Percentiles rank a stretch among this genome's conserved stretches.
phyloP scores from a whole-genome alignment of 37 sponge, comb jelly and placozoan species.

The Halichondria panicea region DNA sequence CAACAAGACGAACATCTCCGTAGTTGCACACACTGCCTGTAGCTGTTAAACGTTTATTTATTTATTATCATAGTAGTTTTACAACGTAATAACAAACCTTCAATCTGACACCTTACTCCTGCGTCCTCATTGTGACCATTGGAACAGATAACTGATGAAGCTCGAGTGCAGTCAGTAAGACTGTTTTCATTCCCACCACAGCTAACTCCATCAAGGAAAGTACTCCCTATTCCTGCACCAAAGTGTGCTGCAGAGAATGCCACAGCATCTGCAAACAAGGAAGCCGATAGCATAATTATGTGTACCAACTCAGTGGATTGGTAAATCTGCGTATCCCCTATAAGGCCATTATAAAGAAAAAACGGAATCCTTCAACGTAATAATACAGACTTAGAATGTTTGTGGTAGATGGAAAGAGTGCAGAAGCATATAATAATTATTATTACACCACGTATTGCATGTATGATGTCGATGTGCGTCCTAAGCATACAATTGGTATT shows the following conservation, averaged over 20 bases:
- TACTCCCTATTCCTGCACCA: constrained; percentile 14
- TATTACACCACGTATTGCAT: no score
- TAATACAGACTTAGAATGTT: no score
- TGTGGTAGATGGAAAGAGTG: no score
- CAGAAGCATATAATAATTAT: no score
- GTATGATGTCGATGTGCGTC: no score
- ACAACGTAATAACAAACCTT: neutral
- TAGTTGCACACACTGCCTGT: neutral
- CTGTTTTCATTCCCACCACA: constrained; percentile 4
- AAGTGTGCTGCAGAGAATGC: constrained; percentile 14
- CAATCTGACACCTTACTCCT: constrained; percentile 17
- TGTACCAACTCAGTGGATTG: no score
- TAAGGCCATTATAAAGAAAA: no score
- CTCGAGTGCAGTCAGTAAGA: constrained; percentile 9
- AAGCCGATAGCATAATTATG: no score
- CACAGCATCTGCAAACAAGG: constrained; percentile 18
- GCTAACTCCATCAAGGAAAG: neutral
- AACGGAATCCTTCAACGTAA: no score
- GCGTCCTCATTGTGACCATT: constrained; percentile 7
- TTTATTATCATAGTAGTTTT: no score
- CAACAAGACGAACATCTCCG: constrained; percentile 17
- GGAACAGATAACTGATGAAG: neutral
- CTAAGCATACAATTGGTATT: no score
- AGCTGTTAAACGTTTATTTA: neutral
- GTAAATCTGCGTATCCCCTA: no score